Base-by-base conservation (phyloP, 2,888 invertebrate species). In the Nineta flava region DNA sequence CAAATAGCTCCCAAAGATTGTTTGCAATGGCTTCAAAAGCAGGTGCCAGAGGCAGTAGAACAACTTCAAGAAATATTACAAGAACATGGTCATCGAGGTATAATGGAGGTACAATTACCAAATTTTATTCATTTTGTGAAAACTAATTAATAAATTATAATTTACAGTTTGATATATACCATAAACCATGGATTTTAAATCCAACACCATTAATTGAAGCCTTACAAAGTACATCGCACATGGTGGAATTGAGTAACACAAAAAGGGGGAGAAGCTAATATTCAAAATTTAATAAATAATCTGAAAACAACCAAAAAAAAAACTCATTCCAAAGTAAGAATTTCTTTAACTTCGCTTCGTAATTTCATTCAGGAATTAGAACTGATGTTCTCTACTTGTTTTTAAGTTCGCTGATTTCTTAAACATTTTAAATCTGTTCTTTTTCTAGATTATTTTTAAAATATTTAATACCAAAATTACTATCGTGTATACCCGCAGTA, bases 1-100 rank as follows among this genome's bases (percentile, higher is more conserved):
- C 60, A 62, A 49, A 59, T 73, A 21, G 57, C 72, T 0, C 66
- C 77, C 0, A 64, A 71, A 42, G 60, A 71, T 1, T 79, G 74
- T 1, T 57, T 73, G 47, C 53, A 64, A n/a, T 85, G 81, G 81
- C 60, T 86, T 10, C 61, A 70, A 55, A 56, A 60, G 0, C 72
- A 79, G 55, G 66, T 72, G 47, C 70, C 73, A 0, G 59, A 65
- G 15, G 65, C 62, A 9, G 63, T 70, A 43, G 56, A 65, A 2
- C 65, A 74, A 46, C 73, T 82, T 19, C 59, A 66, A 1, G 58
- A 65, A 4, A 86, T 90, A 60, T 64, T 88, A 50, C 61, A 73
- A 13, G 68, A 72, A 47, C 83, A 87, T 58, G 87, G 87, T 0
- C 83, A 86, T 62, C 72, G 88, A 54, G 70, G 73, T 51, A 65